Evolutionary conservation across 2,113 vertebrate species (phyloP), one percentile per base, ranked within the genome.

Genomic region (Meleagris gallopavo): DNA sequence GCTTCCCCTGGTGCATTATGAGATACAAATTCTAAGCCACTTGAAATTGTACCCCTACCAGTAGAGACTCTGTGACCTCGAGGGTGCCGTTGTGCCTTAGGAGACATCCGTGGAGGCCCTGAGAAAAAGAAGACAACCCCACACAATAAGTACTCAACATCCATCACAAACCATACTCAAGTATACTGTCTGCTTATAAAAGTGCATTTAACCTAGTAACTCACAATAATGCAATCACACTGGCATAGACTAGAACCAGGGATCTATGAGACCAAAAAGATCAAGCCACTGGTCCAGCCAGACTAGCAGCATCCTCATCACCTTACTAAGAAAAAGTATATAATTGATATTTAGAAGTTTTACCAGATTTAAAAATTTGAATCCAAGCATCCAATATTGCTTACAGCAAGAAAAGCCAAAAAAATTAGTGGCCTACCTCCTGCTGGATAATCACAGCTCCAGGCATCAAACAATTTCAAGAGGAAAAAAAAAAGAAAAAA

Each of bases 21-120:
- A 94, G 98, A 98, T 94, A 99, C 98, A 97, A 99, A 98, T 94
- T 99, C 99, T 94, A 98, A 97, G 82, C 98, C 98, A 74, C 98
- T 98, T 84, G 98, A 98, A 75, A 98, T 98, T 83, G 98, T 98
- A 76, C 98, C 98, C 95, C 99, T 98, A 95, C 98, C 98, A 92
- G 98, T 98, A 72, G 99, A 98, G 94, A 98, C 98, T 98, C 99
- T 98, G 97, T 99, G 99, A 95, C 98, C 96, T 94, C 99, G 98
- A 94, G 99, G 99, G 66, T 99, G 99, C 83, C 99, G 97, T 97
- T 99, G 99, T 91, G 99, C 98, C 97, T 99, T 99, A 79, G 99
- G 99, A 95, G 99, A 99, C 99, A 99, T 99, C 98, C 99, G 98
- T 77, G 99, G 99, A 95, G 99, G 99, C 93, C 99, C 99, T 99